Evolutionary conservation across 2,797 vertebrate species (phyloP).

Genomic region (Erethizon dorsatum): DNA sequence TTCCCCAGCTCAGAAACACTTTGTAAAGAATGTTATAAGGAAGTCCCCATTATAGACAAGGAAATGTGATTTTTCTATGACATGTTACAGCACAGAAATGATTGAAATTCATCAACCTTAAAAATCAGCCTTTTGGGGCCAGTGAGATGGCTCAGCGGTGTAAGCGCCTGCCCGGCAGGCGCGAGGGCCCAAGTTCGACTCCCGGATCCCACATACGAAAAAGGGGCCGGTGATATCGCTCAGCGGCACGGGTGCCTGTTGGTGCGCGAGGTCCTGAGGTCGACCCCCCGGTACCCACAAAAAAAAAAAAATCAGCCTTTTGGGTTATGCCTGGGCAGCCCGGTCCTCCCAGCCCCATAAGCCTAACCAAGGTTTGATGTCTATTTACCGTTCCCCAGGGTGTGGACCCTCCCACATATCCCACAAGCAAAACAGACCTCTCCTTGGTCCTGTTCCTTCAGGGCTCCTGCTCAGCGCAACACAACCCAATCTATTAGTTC

Average conservation of each 20-base stretch:
- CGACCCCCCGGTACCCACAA: too few relatives aligned
- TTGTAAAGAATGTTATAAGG: background rate
- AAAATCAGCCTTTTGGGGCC: background rate
- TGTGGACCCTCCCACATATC: background rate
- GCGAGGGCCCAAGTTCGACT: too few relatives aligned
- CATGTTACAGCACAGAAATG: background rate
- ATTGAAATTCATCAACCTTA: background rate
- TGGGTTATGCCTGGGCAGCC: background rate
- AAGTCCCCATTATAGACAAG: background rate
- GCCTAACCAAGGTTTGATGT: background rate
- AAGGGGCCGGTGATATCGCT: too few relatives aligned
- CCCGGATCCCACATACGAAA: too few relatives aligned
- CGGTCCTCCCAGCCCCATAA: rapidly evolving
- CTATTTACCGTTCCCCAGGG: background rate
- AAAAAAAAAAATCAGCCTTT: background rate
- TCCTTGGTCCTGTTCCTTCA: background rate
- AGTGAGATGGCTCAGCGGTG: too few relatives aligned
- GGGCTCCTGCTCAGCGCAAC: constrained; percentile 47
- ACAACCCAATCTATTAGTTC: background rate
- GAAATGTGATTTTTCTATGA: background rate
- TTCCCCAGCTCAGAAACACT: background rate
- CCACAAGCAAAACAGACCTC: background rate
- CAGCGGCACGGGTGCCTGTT: too few relatives aligned
- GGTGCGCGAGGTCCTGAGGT: too few relatives aligned
- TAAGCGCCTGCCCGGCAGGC: too few relatives aligned